phyloP scores from a whole-genome alignment of 2,888 invertebrate species.

The Anoncus sp. region DNA sequence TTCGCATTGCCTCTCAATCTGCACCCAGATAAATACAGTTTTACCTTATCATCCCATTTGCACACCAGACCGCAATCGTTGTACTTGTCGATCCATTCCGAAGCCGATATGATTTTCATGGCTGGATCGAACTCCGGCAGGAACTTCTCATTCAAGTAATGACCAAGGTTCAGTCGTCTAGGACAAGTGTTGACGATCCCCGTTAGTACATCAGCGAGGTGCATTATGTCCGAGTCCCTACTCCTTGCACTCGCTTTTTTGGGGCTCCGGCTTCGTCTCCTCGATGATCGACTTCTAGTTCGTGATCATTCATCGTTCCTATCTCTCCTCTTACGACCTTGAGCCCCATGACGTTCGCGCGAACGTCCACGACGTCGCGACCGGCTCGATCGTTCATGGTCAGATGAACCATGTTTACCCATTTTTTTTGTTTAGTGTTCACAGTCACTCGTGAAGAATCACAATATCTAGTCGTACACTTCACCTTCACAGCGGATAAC shows the following conservation, averaged over 20 bases:
- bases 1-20: background rate
- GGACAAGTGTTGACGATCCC: background rate
- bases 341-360: background rate
- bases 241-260: conserved; percentile 6
- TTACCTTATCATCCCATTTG: conserved; percentile 2
- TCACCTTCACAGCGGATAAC: no score
- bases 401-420: no score
- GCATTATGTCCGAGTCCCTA: background rate
- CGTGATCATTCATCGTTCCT: no score
- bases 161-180: conserved; percentile 2
- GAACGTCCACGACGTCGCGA: conserved; percentile 9
- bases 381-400: no score
- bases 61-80: background rate
- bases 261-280: background rate
- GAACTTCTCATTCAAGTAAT: conserved; percentile 3
- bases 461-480: no score
- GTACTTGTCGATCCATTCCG: background rate
- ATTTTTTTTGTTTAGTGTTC: background rate
- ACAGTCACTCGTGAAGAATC: background rate
- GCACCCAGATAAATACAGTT: conserved; percentile 10
- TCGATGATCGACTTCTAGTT: no score
- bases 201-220: background rate
- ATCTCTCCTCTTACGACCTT: background rate
- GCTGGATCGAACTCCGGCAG: conserved; percentile 9
- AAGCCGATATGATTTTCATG: background rate